Base-by-base conservation (phyloP, 2,888 invertebrate species). In the Spatulosminthurus flaviceps region DNA sequence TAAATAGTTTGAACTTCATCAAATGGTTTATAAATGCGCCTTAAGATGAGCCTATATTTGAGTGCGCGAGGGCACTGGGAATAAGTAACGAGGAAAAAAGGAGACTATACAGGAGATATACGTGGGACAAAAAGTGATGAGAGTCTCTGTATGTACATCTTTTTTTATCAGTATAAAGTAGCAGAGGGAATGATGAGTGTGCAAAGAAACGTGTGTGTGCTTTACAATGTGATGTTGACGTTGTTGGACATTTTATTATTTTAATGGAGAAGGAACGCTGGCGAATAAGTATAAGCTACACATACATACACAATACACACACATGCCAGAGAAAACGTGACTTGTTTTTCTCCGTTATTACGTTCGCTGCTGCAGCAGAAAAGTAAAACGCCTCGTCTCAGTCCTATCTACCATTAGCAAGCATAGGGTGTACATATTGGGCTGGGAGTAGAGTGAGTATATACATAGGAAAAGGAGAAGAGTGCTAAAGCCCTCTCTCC, bases 291-390 rank as follows among this genome's bases (percentile, higher is more conserved):
- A n/a, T n/a, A n/a, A n/a, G n/a, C n/a, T n/a, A n/a, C n/a, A n/a
- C n/a, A n/a, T n/a, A n/a, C n/a, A n/a, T n/a, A n/a, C n/a, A n/a
- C n/a, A n/a, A n/a, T n/a, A n/a, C 24, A 51, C 67, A 80, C 43
- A 72, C 80, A 80, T 78, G 77, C 78, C 43, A 42, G 21, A 22
- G 28, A 78, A 80, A 80, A 80, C 80, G 80, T 80, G 80, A 80
- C 80, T 80, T 72, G 42, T 43, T 28, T 29, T 78, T 61, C 41
- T 71, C 64, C 71, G 60, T 66, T n/a, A n/a, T n/a, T 43, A 43
- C 72, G 41, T 22, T n/a, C 29, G 24, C 34, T 0, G 67, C 29
- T 13, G 67, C 29, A 67, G n/a, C 67, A 28, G 26, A 51, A 51
- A 11, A 51, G 9, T 19, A 9, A 51, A 9, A 7, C 16, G 5